These are phyloP conservation scores for Unio delphinus DNA, from an alignment of 2,888 invertebrate genomes.

Conservation along the genomic window DNA sequence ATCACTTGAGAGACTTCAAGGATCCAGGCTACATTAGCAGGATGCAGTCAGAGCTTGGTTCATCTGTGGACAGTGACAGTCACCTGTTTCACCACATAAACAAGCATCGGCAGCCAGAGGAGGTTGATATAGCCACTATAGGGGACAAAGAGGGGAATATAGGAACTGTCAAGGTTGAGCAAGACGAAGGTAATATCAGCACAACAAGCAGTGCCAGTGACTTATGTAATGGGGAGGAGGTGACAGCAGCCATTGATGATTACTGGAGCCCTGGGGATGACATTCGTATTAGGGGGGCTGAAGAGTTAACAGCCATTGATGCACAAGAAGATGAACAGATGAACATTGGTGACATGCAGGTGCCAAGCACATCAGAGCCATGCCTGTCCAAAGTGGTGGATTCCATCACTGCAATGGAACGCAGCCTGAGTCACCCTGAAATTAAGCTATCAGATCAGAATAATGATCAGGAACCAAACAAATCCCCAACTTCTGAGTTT, in stretches of 20 bases:
- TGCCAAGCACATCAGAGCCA: slow-evolving; percentile 24
- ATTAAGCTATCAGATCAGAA: slow-evolving; percentile 22
- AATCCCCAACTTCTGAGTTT: slow-evolving; percentile 85
- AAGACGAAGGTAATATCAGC: slow-evolving; percentile 38
- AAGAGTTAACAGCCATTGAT: slow-evolving; percentile 54
- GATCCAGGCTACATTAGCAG: slow-evolving; percentile 60
- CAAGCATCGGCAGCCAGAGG: slow-evolving; percentile 36
- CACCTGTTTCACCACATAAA: slow-evolving; percentile 22
- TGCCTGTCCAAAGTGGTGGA: slow-evolving; percentile 11
- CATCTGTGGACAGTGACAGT: slow-evolving; percentile 66
- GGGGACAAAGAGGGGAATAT: slow-evolving; percentile 22
- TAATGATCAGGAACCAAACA: slow-evolving; percentile 18
- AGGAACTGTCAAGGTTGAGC: slow-evolving; percentile 38
- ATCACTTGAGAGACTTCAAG: slow-evolving; percentile 63
- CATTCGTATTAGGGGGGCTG: slow-evolving; percentile 39
- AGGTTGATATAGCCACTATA: slow-evolving; percentile 16
- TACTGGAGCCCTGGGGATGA: slow-evolving; percentile 28
- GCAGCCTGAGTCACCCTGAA: slow-evolving; percentile 38
- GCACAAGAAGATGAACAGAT: slow-evolving; percentile 31
- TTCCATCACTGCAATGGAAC: slow-evolving; percentile 8
- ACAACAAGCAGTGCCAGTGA: slow-evolving; percentile 61
- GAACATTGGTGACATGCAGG: slow-evolving; percentile 19
- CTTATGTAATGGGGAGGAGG: slow-evolving; percentile 44
- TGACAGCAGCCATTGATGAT: slow-evolving; percentile 18
- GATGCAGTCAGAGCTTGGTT: slow-evolving; percentile 60